A percentile compares a stretch with the other conserved stretches of the same genome.
phyloP scores from a whole-genome alignment of 2,113 vertebrate species.

The Hippocampus barbouri region DNA sequence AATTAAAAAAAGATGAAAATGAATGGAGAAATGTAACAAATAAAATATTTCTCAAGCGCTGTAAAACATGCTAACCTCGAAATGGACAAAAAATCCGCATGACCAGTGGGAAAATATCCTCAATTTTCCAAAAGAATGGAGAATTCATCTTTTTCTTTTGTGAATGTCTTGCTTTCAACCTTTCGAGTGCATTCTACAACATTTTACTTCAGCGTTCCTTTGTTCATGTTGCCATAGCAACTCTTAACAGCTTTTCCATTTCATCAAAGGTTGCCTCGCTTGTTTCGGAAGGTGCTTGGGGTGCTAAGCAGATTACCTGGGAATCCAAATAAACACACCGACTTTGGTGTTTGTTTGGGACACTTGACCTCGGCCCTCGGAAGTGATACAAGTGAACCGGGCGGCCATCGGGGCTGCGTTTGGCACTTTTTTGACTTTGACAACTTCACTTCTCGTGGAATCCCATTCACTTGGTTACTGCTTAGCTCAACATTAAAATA shows the following conservation, averaged over 20 bases:
- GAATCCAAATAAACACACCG: constrained; percentile 42
- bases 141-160: not conserved
- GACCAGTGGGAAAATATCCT: not conserved
- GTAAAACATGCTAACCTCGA: no score
- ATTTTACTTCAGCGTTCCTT: not conserved
- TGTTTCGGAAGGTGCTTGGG: constrained; percentile 29
- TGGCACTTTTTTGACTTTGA: constrained; percentile 17
- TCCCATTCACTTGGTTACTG: not conserved
- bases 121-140: not conserved
- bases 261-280: constrained; percentile 5
- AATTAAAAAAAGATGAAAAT: no score
- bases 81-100: not conserved
- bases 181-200: no score
- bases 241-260: not conserved
- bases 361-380: constrained; percentile 48
- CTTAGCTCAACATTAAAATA: not conserved
- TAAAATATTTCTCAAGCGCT: no score
- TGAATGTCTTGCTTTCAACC: no score
- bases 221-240: not conserved
- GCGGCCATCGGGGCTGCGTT: not conserved
- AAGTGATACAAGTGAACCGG: constrained; percentile 16
- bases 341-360: constrained; percentile 32
- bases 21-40: no score
- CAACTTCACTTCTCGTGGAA: not conserved
- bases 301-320: constrained; percentile 33